phyloP scores from a whole-genome alignment of 2,888 invertebrate genomes.

The Campoletis raptor region DNA sequence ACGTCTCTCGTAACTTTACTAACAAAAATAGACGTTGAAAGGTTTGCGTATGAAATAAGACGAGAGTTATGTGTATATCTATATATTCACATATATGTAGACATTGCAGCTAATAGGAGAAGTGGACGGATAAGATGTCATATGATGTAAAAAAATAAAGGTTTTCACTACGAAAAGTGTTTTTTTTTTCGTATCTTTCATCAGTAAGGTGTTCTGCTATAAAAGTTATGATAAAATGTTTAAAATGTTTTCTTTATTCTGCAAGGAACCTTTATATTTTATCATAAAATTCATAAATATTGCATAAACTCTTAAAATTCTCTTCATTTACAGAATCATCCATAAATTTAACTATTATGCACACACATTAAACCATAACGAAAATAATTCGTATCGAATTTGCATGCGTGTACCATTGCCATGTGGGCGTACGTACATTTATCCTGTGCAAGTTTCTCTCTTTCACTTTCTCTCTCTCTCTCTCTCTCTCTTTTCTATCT shows the following conservation, averaged over 20 bases:
- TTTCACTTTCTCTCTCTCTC: slow-evolving; percentile 70
- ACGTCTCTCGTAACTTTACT: slow-evolving; percentile 58
- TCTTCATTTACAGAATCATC: not conserved
- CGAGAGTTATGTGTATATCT: slow-evolving; percentile 17
- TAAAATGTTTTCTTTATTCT: not conserved
- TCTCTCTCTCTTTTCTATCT: slow-evolving; percentile 72
- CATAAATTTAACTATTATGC: slow-evolving; percentile 3
- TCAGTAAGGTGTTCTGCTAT: not conserved
- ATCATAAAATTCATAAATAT: not conserved
- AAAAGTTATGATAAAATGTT: not conserved
- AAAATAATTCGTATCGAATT: slow-evolving; percentile 26
- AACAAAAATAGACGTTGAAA: slow-evolving; percentile 78
- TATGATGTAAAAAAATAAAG: slow-evolving; percentile 24
- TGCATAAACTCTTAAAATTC: not conserved
- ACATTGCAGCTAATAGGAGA: slow-evolving; percentile 38
- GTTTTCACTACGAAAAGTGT: not conserved
- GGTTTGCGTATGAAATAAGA: slow-evolving; percentile 66
- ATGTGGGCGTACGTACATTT: slow-evolving; percentile 33
- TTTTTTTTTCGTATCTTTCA: not conserved
- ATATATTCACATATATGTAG: not conserved
- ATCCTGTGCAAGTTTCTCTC: slow-evolving; percentile 17
- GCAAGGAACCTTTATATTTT: not conserved
- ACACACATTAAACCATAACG: not conserved
- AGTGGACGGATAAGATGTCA: slow-evolving; percentile 23
- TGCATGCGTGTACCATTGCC: slow-evolving; percentile 4